A percentile compares a stretch with the other conserved stretches of the same genome.
Conservation (phyloP, 2,113 vertebrate genomes). For the Mirounga angustirostris region DNA sequence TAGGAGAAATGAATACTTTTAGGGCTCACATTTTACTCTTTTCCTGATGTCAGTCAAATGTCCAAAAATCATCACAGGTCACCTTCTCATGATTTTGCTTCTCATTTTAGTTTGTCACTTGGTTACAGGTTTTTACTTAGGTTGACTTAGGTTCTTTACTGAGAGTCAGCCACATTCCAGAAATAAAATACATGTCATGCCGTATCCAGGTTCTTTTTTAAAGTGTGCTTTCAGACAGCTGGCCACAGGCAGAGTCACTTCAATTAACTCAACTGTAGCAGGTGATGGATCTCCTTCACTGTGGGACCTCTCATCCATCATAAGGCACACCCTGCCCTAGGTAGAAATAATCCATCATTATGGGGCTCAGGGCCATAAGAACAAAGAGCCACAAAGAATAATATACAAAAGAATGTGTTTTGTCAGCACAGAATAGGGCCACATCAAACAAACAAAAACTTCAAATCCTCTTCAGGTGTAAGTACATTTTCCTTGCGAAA, state of each 20-base stretch:
- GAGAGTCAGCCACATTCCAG: background rate
- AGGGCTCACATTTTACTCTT: background rate
- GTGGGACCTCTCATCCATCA: conserved; percentile 51
- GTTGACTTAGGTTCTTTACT: background rate
- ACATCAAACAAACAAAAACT: background rate
- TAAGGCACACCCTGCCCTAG: conserved; percentile 31
- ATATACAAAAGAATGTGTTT: background rate
- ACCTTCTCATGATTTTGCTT: background rate
- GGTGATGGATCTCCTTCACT: conserved; percentile 58
- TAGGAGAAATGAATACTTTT: background rate
- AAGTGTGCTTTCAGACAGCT: conserved; percentile 19
- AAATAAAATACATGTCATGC: conserved; percentile 1
- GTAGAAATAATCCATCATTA: conserved; percentile 51
- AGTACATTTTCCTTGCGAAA: background rate
- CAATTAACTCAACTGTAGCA: conserved; percentile 45
- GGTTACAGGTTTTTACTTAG: background rate
- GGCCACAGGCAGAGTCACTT: conserved; percentile 64
- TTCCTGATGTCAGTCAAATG: background rate
- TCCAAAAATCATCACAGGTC: background rate
- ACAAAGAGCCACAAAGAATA: conserved; percentile 12
- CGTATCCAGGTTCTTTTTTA: conserved; percentile 35
- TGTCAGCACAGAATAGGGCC: background rate
- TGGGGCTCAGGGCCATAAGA: background rate
- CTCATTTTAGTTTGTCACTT: background rate
- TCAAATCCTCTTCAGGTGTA: background rate